These are phyloP conservation scores for Aricia agestis DNA, from an alignment of 1,140 invertebrate genomes.

Conservation along the genomic window DNA sequence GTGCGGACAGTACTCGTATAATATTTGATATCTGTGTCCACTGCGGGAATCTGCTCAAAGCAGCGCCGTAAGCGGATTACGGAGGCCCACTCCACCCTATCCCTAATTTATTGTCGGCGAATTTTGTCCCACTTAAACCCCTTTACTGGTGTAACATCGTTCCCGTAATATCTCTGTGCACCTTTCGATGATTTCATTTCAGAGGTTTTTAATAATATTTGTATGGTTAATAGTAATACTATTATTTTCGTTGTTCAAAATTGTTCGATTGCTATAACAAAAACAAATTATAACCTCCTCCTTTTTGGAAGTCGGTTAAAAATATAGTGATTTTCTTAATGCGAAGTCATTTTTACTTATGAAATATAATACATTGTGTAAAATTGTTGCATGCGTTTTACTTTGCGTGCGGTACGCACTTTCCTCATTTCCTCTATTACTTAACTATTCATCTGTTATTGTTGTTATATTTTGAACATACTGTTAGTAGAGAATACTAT, in stretches of 20 bases:
- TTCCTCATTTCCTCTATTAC: not conserved
- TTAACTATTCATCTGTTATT: not conserved
- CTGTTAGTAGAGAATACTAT: no score
- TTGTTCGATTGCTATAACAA: no score
- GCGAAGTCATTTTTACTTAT: not conserved
- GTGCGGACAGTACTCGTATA: not conserved
- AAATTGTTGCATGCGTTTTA: not conserved
- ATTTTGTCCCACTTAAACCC: not conserved
- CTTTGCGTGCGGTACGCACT: not conserved
- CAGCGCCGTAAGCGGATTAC: constrained; percentile 38
- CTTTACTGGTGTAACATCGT: not conserved
- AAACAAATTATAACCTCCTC: no score
- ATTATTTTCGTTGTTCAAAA: no score
- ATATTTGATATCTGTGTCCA: constrained; percentile 6
- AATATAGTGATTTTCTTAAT: no score
- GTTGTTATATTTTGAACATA: no score
- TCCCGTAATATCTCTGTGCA: not conserved
- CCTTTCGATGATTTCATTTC: not conserved
- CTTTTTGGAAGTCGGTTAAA: no score
- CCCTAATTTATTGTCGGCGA: constrained; percentile 35
- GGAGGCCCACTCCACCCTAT: constrained; percentile 27
- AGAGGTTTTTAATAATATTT: not conserved
- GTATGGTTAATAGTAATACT: no score
- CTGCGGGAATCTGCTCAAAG: constrained; percentile 26
- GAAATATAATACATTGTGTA: not conserved